Base-by-base conservation (phyloP, 1,140 invertebrate species). In the Ditylenchus dipsaci region DNA sequence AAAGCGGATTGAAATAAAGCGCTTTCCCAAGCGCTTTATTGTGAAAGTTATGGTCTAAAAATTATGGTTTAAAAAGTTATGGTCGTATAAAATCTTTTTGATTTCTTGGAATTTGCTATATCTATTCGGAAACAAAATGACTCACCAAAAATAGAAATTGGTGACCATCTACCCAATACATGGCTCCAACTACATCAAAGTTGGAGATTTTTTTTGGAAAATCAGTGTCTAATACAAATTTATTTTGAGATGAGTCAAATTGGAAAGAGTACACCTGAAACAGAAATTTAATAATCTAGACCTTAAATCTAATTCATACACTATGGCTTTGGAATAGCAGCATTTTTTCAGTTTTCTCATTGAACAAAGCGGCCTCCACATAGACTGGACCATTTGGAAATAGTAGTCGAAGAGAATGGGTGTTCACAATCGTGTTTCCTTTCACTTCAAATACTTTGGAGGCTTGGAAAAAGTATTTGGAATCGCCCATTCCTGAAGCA, bases 381-480 rank as follows among this genome's bases (percentile, higher is more conserved):
- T 74, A 73, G 43, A 73, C 58, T 8, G 71, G 71, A 19, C 73
- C 73, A 33, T 75, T 73, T 11, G 71, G 71, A 47, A 73, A 73
- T 23, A 73, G 42, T 0, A 69, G 30, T 5, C 67, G 38, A 0
- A 73, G 57, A 1, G 71, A 73, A 57, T 73, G 71, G 11, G 58
- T 27, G 15, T 63, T 65, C 26, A 49, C 29, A 30, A 73, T 64
- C 3, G 27, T 11, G 15, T 26, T 42, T 8, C 58, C 65, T 21
- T 45, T n/a, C 9, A 75, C 29, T 59, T 73, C 73, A 69, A 42
- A 75, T 3, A 73, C 71, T 30, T 73, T 73, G 1, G 30, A 27
- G 1, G 73, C 72, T 17, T 21, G 27, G 45, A 73, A 73, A 19
- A 73, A 19, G 42, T 73, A 73, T 21, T 21, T 45, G 9, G 38